phyloP scores from a whole-genome alignment of 2,113 vertebrate genomes.

The Montifringilla adamsi region DNA sequence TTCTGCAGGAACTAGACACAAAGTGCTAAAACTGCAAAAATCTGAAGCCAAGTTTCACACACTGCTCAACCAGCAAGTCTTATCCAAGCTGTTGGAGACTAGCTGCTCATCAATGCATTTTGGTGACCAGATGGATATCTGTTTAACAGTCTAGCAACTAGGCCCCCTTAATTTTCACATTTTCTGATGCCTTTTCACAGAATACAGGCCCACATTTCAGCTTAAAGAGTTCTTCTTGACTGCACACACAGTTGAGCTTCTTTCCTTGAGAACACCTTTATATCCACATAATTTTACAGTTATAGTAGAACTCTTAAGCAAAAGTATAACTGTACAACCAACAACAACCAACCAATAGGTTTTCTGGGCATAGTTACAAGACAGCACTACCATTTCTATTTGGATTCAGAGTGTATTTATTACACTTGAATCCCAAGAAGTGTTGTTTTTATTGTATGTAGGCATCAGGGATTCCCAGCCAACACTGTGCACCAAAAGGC shows the following conservation, averaged over 20 bases:
- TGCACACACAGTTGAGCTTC: background rate
- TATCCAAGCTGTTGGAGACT: background rate
- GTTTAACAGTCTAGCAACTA: background rate
- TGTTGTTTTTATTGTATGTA: background rate
- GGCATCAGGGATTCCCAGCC: background rate
- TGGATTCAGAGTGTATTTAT: background rate
- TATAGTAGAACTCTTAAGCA: background rate
- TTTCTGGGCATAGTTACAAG: background rate
- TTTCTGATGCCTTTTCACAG: background rate
- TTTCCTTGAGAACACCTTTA: background rate
- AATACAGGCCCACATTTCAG: background rate
- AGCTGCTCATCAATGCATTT: background rate
- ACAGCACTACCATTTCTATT: background rate
- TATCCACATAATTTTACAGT: background rate
- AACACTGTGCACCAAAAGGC: fast-evolving
- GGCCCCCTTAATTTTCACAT: background rate
- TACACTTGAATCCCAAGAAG: background rate
- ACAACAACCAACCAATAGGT: background rate
- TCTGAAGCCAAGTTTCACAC: background rate
- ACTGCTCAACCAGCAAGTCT: background rate
- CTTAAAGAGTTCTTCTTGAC: fast-evolving
- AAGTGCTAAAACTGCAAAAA: background rate
- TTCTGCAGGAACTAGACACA: background rate
- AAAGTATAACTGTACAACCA: background rate
- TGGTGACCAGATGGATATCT: background rate